These are phyloP conservation scores for Alouatta caraya DNA, from an alignment of 2,797 vertebrate genomes.

Conservation along the genomic window DNA sequence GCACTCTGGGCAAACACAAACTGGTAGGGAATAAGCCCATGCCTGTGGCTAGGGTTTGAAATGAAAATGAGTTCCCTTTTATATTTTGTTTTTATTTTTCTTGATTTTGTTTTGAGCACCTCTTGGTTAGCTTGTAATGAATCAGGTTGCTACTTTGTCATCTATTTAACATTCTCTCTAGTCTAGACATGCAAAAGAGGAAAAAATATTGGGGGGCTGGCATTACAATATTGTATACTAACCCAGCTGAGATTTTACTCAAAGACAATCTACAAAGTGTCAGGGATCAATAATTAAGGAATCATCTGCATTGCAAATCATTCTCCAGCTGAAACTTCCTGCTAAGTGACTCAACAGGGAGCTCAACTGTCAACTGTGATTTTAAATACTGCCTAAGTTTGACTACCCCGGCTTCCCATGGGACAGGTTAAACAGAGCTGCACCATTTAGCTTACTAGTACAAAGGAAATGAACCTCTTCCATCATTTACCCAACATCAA, in stretches of 20 bases:
- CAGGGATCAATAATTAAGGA: slow-evolving; percentile 70
- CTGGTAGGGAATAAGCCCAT: not conserved
- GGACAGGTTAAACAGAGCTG: slow-evolving; percentile 29
- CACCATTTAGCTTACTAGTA: not conserved
- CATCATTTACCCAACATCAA: not conserved
- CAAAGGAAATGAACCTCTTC: slow-evolving; percentile 36
- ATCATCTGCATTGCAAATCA: slow-evolving; percentile 54
- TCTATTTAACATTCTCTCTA: slow-evolving; percentile 50
- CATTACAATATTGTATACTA: slow-evolving; percentile 29
- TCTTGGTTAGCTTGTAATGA: slow-evolving; percentile 40
- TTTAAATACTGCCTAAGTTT: slow-evolving; percentile 49
- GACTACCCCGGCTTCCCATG: not conserved
- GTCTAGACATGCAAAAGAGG: slow-evolving; percentile 49
- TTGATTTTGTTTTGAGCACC: slow-evolving; percentile 27
- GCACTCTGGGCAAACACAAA: slow-evolving; percentile 46
- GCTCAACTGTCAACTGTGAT: slow-evolving; percentile 36
- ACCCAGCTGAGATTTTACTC: slow-evolving; percentile 63
- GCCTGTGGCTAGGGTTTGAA: slow-evolving; percentile 37
- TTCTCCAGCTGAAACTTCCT: slow-evolving; percentile 52
- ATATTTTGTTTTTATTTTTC: not conserved
- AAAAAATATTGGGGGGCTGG: slow-evolving; percentile 46
- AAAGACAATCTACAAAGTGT: slow-evolving; percentile 58
- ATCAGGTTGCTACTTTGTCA: slow-evolving; percentile 40
- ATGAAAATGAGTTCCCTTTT: slow-evolving; percentile 49
- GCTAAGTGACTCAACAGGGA: slow-evolving; percentile 51